These are phyloP conservation scores for Cydia splendana DNA, from an alignment of 1,140 invertebrate species.

Conservation along the genomic window DNA sequence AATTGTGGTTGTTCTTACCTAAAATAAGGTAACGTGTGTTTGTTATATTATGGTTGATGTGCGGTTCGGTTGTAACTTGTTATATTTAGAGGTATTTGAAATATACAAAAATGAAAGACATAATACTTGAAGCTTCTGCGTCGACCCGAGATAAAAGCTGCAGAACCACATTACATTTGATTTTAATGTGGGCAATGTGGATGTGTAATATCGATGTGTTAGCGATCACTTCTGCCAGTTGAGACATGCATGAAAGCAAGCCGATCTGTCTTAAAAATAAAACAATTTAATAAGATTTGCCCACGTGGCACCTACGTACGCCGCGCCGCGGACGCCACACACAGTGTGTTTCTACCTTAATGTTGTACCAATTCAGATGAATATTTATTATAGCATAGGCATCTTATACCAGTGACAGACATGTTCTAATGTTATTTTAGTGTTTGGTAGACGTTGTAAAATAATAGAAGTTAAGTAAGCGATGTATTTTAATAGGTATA, in stretches of 20 bases:
- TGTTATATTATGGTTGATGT: not conserved
- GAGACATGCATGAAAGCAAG: too few relatives aligned
- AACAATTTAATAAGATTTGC: too few relatives aligned
- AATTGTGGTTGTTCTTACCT: not conserved
- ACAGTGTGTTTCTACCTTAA: not conserved
- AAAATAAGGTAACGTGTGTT: not conserved
- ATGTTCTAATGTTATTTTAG: conserved; percentile 10
- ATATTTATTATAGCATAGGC: not conserved
- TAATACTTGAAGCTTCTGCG: not conserved
- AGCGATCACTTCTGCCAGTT: too few relatives aligned
- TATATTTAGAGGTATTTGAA: not conserved
- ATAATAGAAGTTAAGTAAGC: conserved; percentile 28
- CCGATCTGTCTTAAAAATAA: too few relatives aligned
- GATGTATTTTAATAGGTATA: conserved; percentile 31
- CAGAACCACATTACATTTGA: too few relatives aligned
- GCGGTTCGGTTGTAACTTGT: conserved; percentile 5
- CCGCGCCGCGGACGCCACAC: not conserved
- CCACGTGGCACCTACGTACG: too few relatives aligned
- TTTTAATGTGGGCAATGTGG: too few relatives aligned
- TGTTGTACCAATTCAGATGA: not conserved
- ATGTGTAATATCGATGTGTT: too few relatives aligned
- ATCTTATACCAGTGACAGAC: not conserved
- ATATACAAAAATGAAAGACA: conserved; percentile 3
- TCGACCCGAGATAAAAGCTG: too few relatives aligned
- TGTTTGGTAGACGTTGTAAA: conserved; percentile 24